These are phyloP conservation scores for Acrobeloides nanus DNA, from an alignment of 2,888 invertebrate genomes.

Conservation along the genomic window DNA sequence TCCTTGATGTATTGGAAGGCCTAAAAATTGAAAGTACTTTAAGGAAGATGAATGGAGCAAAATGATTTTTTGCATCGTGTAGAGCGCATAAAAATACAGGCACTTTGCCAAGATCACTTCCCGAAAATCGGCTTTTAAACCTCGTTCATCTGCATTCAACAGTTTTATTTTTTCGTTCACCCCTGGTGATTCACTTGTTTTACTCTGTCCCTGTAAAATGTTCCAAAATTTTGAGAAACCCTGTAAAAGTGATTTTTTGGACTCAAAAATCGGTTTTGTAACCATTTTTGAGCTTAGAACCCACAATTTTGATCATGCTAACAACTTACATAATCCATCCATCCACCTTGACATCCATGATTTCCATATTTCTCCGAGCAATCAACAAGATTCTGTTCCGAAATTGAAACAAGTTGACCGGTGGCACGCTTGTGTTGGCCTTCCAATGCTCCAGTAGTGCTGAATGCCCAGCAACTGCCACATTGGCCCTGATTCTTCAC, in stretches of 20 bases:
- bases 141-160: too few relatives aligned
- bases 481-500: conserved; percentile 15
- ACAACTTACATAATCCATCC: conserved; percentile 54
- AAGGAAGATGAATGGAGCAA: too few relatives aligned
- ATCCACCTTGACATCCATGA: conserved; percentile 58
- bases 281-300: not conserved
- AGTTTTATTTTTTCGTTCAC: too few relatives aligned
- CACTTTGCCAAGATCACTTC: too few relatives aligned
- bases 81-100: not conserved
- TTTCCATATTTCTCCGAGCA: conserved; percentile 56
- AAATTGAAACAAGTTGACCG: conserved; percentile 41
- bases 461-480: conserved; percentile 44
- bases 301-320: not conserved
- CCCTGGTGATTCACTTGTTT: too few relatives aligned
- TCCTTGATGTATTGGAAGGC: conserved; percentile 58
- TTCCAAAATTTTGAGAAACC: too few relatives aligned
- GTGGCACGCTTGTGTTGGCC: conserved; percentile 45
- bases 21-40: too few relatives aligned
- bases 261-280: not conserved
- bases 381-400: conserved; percentile 54
- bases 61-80: conserved; percentile 4
- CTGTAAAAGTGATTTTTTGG: not conserved
- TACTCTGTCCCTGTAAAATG: too few relatives aligned
- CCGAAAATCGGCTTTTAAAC: too few relatives aligned
- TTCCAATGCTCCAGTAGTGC: conserved; percentile 46